Evolutionary conservation across 2,888 invertebrate species (phyloP).

Genomic region (Drosophila rubida): DNA sequence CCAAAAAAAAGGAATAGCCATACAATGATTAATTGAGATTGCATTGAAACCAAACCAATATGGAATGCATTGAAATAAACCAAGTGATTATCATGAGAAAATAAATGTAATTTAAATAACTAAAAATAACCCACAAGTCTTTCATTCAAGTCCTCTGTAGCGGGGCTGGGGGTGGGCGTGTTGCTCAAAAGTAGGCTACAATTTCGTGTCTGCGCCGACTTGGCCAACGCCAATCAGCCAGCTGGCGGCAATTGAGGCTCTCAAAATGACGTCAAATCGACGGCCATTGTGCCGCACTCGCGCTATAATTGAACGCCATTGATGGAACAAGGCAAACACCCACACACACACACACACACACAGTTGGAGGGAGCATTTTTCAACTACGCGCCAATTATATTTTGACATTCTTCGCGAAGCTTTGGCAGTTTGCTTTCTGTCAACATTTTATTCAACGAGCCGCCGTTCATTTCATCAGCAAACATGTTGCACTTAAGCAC

Average conservation of each 20-base stretch:
- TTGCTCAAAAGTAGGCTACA: slow-evolving; percentile 29
- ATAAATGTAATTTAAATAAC: slow-evolving; percentile 81
- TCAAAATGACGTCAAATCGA: slow-evolving; percentile 57
- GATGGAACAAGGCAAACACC: slow-evolving; percentile 58
- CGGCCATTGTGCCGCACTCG: slow-evolving; percentile 52
- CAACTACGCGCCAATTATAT: slow-evolving; percentile 69
- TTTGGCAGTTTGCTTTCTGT: slow-evolving; percentile 75
- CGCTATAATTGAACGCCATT: slow-evolving; percentile 72
- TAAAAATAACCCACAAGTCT: slow-evolving; percentile 19
- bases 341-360: slow-evolving; percentile 5
- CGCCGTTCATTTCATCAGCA: slow-evolving; percentile 60
- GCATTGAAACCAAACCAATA: slow-evolving; percentile 36
- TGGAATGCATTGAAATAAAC: slow-evolving; percentile 57
- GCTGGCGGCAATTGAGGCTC: slow-evolving; percentile 41
- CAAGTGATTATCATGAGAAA: slow-evolving; percentile 79
- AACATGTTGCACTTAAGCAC: slow-evolving; percentile 75
- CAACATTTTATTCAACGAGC: slow-evolving; percentile 73
- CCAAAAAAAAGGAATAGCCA: slow-evolving; percentile 41
- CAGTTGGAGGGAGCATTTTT: slow-evolving; percentile 38
- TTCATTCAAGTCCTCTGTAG: slow-evolving; percentile 1
- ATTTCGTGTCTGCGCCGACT: slow-evolving; percentile 6
- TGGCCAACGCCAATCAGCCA: slow-evolving; percentile 48
- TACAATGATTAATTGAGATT: slow-evolving; percentile 37
- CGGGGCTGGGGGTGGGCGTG: neutral
- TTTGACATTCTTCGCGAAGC: slow-evolving; percentile 69